Evolutionary conservation across 1,140 invertebrate species (phyloP), one percentile per base, ranked within the genome.

Genomic region (Bombus pyrosoma): DNA sequence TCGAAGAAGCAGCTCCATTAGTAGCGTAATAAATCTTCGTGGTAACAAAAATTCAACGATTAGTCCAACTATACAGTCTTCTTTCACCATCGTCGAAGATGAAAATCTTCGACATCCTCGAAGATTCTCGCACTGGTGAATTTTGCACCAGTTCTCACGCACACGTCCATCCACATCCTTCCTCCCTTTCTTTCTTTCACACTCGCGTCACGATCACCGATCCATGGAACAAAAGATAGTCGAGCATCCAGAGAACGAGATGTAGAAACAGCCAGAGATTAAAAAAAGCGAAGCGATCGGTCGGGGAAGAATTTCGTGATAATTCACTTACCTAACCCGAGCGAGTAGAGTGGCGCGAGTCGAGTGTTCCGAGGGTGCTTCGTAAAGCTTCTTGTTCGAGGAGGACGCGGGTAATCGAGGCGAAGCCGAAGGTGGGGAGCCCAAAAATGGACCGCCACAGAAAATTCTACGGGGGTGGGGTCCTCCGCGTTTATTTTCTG

Each of bases 391-490:
- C 73, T 85, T 79, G 59, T 15, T 73, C 73, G 59, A 1, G 73
- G 87, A 77, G 68, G 72, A 80, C 80, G 80, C 62, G 28, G 28
- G 25, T 59, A 43, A 43, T 28, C 68, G 74, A 53, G 53, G 53
- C 37, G 77, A 73, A 69, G 71, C 6, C 53, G 28, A 59, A 68
- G 92, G 91, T 94, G 94, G 95, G 95, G 95, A 94, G 93, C 92
- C 95, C 95, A 95, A 95, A 95, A 95, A 95, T 95, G 95, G 95
- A 94, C 92, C 94, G 91, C 88, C 92, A 80, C 93, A 87, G 90
- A 84, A 85, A 85, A 85, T 81, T 89, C 79, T 90, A 91, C 87
- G 90, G 90, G 82, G 89, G 87, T 83, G 83, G 85, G 87, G 81
- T 71, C 90, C 73, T 43, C 83, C 73, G 87, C 85, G 91, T 92